phyloP scores from a whole-genome alignment of 2,888 invertebrate species.

The Ptychoptera contaminata region DNA sequence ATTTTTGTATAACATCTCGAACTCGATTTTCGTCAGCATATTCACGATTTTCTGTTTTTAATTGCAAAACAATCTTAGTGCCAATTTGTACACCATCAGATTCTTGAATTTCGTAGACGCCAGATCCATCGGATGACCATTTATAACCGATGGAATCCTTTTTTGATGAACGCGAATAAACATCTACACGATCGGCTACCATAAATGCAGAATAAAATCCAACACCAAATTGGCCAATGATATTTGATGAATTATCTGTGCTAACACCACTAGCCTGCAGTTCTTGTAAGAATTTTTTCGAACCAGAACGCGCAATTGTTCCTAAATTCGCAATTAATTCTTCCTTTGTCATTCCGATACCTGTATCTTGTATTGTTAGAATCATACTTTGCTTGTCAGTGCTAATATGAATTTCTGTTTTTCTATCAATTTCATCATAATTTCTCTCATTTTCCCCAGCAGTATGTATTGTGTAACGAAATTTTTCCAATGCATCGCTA shows the following conservation, averaged over 20 bases:
- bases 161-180: slow-evolving; percentile 61
- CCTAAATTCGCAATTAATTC: slow-evolving; percentile 84
- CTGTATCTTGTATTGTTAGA: slow-evolving; percentile 82
- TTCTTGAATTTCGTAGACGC: slow-evolving; percentile 76
- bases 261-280: slow-evolving; percentile 49
- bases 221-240: slow-evolving; percentile 96
- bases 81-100: slow-evolving; percentile 73
- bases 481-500: slow-evolving; percentile 92
- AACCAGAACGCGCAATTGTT: slow-evolving; percentile 91
- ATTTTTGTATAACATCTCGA: slow-evolving; percentile 75
- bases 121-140: slow-evolving; percentile 86
- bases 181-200: slow-evolving; percentile 91
- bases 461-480: slow-evolving; percentile 54
- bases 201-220: slow-evolving; percentile 97
- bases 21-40: slow-evolving; percentile 77
- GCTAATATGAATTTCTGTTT: slow-evolving; percentile 73
- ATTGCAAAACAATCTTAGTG: slow-evolving; percentile 81
- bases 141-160: slow-evolving; percentile 53
- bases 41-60: slow-evolving; percentile 77
- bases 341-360: slow-evolving; percentile 88
- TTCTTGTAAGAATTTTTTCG: slow-evolving; percentile 81
- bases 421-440: slow-evolving; percentile 41
- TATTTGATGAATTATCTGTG: slow-evolving; percentile 49
- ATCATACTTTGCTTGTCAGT: slow-evolving; percentile 77
- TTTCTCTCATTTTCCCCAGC: slow-evolving; percentile 35